Evolutionary conservation across 2,113 vertebrate genomes (phyloP), one percentile per base, ranked within the genome.

Genomic region (Carassius carassius): DNA sequence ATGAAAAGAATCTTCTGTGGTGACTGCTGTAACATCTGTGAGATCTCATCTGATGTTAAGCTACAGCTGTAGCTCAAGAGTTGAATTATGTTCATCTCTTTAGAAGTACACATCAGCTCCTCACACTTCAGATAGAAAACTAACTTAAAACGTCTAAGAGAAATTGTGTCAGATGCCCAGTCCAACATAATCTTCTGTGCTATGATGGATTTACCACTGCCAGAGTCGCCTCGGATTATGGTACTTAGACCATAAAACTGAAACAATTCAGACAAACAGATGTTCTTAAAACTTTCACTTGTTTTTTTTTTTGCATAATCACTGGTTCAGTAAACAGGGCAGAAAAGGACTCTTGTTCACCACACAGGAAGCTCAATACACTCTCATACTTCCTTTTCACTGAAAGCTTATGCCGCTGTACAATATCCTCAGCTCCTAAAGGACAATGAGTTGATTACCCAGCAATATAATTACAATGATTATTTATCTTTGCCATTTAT

Each of bases 121-220:
- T 89, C 90, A 73, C 94, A 95, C 76, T 85, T 89, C 1, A 94
- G 7, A 44, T 92, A 93, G 87, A 94, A 93, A 25, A 93, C 1
- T 0, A 90, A 87, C n/a, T 14, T 10, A 8, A 72, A 72, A 10
- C 6, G 13, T 10, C 29, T 41, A 29, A 10, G 0, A 65, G n/a
- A 54, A 54, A 54, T 1, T 17, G 16, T 13, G 0, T 72, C 17
- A 70, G 16, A 32, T 29, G n/a, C 85, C 93, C 93, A 93, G 87
- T 91, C 92, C 8, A 88, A 84, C 85, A 92, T 86, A 67, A 92
- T 91, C 37, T 94, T 93, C 54, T 88, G 89, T 32, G 88, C 89
- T 3, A 90, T 92, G 87, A 90, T 89, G n/a, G 92, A 91, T 78
- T 94, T 94, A 72, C 93, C 92, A 29, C 91, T 91, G 84, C 93